phyloP scores from a whole-genome alignment of 2,888 invertebrate genomes.

The Heliconius charithonia region DNA sequence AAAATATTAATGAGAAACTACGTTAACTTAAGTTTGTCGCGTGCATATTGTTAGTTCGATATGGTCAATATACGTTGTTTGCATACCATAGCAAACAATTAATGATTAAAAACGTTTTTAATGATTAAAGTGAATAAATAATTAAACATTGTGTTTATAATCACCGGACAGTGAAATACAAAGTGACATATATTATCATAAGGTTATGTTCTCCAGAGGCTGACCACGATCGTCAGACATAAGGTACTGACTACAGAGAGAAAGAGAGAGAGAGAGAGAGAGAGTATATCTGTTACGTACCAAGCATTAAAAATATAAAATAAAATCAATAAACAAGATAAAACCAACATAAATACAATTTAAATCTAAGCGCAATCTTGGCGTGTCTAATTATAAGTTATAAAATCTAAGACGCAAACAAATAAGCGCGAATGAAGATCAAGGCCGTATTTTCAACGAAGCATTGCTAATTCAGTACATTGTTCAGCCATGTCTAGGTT shows the following conservation, averaged over 20 bases:
- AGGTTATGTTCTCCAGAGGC: no score
- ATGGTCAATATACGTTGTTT: not conserved
- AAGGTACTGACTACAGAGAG: no score
- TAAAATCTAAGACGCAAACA: slow-evolving; percentile 11
- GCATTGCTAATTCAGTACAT: slow-evolving; percentile 32
- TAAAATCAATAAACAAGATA: not conserved
- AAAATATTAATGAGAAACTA: not conserved
- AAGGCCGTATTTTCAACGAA: slow-evolving; percentile 28
- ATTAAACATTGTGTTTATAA: no score
- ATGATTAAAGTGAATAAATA: not conserved
- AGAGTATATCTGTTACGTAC: no score
- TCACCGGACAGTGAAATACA: no score
- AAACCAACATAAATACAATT: not conserved
- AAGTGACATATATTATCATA: no score
- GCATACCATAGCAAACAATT: not conserved
- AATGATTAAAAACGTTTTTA: not conserved
- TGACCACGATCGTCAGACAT: no score
- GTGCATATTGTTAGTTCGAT: not conserved
- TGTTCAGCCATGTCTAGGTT: slow-evolving; percentile 20
- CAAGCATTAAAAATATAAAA: not conserved
- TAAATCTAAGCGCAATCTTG: not conserved
- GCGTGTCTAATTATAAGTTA: not conserved
- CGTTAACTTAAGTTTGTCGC: not conserved
- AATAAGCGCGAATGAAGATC: slow-evolving; percentile 23
- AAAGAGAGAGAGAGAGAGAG: no score